phyloP scores from a whole-genome alignment of 2,113 vertebrate species.

The Sinocyclocheilus anshuiensis region DNA sequence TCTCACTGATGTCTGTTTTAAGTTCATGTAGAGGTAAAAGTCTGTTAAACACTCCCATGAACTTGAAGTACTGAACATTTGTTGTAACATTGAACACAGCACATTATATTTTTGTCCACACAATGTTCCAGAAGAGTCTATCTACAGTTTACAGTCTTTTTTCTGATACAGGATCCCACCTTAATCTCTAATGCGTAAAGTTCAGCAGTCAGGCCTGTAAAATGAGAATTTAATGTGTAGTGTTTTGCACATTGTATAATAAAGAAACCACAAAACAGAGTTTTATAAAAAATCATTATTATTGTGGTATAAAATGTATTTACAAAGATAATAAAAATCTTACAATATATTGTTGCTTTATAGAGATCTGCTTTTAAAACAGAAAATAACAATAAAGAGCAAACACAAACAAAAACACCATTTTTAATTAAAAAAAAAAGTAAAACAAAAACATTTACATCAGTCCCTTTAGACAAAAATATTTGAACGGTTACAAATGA shows the following conservation, averaged over 20 bases:
- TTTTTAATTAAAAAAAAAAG: too few relatives aligned
- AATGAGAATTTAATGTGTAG: neutral
- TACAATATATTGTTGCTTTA: neutral
- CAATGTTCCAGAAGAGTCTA: conserved; percentile 19
- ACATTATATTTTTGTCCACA: neutral
- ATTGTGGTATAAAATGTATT: neutral
- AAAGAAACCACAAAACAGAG: conserved; percentile 2
- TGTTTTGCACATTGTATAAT: neutral
- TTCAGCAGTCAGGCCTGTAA: too few relatives aligned
- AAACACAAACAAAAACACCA: too few relatives aligned
- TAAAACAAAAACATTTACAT: too few relatives aligned
- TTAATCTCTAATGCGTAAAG: neutral
- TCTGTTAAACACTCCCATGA: neutral
- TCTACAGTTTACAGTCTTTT: neutral
- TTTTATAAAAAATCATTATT: conserved; percentile 2
- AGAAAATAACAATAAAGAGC: neutral
- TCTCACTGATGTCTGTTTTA: neutral
- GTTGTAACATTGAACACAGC: neutral
- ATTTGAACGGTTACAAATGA: neutral
- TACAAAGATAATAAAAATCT: neutral
- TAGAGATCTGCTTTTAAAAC: neutral
- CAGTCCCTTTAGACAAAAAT: neutral
- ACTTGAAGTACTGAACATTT: conserved; percentile 5
- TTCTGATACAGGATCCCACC: neutral
- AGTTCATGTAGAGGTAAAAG: neutral